Base-by-base conservation (phyloP, 1,140 invertebrate genomes). In the Achroia grisella region DNA sequence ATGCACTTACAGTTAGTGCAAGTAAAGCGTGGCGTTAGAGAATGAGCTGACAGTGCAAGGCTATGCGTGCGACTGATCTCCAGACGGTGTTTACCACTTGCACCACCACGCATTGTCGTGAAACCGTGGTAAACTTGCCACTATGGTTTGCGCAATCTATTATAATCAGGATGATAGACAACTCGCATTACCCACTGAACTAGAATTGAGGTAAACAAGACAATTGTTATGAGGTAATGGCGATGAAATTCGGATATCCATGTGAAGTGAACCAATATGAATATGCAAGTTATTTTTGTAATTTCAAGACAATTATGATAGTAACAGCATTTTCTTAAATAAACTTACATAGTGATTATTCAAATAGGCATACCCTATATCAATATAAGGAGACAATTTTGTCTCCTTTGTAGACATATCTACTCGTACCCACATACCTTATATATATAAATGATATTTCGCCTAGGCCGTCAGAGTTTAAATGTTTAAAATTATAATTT, bases 81-180 rank as follows among this genome's bases (percentile, higher is more conserved):
- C 49, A 57, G 56, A 49, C 51, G 52, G 51, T 14, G n/a, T 30
- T 15, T 56, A 67, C 63, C 69, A 68, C 65, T 78, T 78, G 66
- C 74, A 78, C 74, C 62, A 65, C 64, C 65, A 62, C 59, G 63
- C 70, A 82, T 73, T 82, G 75, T 78, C 66, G 52, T 65, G 59
- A 66, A 55, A 61, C 72, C 69, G 71, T 74, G 71, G 77, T 73
- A 78, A 74, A 70, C 62, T n/a, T 65, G 62, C 17, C 17, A 23
- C 17, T 23, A 23, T 52, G 39, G 52, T 77, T 83, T 83, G 68
- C 76, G 76, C 76, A 83, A 83, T 51, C 71, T 56, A 81, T 81
- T 76, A 68, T 73, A 66, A 46, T 60, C 63, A 53, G 70, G 70
- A 70, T 77, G 64, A 77, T 66, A 72, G 66, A 73, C 67, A 63